phyloP scores from a whole-genome alignment of 1,140 invertebrate species.

The Atta colombica region DNA sequence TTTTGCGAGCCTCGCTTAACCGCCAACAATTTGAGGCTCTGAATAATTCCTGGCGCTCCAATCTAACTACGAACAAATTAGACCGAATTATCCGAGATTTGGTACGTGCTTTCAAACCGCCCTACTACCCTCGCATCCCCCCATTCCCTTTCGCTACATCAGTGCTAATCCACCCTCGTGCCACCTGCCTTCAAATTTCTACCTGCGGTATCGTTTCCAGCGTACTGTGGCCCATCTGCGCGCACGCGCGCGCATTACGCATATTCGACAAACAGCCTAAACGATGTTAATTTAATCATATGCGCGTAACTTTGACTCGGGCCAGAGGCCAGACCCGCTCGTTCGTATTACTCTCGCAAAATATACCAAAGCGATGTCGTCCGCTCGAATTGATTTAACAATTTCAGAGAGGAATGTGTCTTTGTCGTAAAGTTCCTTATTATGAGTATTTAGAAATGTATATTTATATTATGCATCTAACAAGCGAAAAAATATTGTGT shows the following conservation, averaged over 20 bases:
- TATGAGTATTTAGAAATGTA: conserved; percentile 2
- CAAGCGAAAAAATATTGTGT: neutral
- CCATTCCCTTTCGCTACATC: conserved; percentile 39
- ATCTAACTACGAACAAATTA: conserved; percentile 86
- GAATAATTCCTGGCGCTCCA: conserved; percentile 85
- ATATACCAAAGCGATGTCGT: conserved; percentile 43
- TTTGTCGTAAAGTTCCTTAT: conserved; percentile 30
- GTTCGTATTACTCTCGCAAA: conserved; percentile 50
- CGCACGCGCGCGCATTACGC: conserved; percentile 26
- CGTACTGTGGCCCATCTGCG: conserved; percentile 23
- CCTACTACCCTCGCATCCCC: conserved; percentile 51
- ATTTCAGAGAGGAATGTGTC: conserved; percentile 31
- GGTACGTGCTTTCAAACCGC: conserved; percentile 77
- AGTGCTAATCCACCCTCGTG: conserved; percentile 34
- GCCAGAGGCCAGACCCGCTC: conserved; percentile 30
- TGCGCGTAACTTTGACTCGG: conserved; percentile 59
- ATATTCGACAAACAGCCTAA: conserved; percentile 63
- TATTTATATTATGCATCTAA: neutral
- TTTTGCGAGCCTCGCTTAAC: conserved; percentile 83
- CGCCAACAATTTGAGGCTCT: conserved; percentile 84
- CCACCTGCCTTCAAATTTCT: conserved; percentile 61
- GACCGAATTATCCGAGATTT: conserved; percentile 84
- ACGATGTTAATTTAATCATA: conserved; percentile 67
- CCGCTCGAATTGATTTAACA: conserved; percentile 53
- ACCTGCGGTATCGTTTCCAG: conserved; percentile 62